phyloP scores from a whole-genome alignment of 2,797 vertebrate genomes.

The Choloepus didactylus region DNA sequence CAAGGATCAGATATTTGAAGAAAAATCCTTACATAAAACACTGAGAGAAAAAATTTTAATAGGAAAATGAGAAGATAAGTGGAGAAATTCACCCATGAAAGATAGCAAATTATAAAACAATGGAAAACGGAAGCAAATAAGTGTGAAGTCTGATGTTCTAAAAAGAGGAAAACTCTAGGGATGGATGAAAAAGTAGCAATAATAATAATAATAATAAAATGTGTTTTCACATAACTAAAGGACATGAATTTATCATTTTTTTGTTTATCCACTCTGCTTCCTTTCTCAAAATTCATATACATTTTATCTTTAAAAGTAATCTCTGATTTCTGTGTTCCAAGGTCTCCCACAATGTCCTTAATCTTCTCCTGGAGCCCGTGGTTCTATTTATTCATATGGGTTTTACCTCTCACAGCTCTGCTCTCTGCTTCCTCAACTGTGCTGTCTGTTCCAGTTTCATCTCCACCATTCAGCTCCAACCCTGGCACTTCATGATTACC shows the following conservation, averaged over 20 bases:
- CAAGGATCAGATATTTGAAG: too few species aligned
- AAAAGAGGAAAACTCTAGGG: not conserved
- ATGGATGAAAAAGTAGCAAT: not conserved
- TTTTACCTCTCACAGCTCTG: constrained; percentile 11
- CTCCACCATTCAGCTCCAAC: not conserved
- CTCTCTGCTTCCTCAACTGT: not conserved
- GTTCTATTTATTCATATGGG: not conserved
- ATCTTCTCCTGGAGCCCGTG: not conserved
- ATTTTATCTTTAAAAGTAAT: constrained; percentile 4
- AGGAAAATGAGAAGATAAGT: not conserved
- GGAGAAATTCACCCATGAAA: not conserved
- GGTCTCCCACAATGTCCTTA: not conserved
- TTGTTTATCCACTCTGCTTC: not conserved
- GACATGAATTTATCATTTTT: not conserved
- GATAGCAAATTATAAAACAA: not conserved
- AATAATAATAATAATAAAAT: not conserved
- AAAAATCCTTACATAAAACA: too few species aligned
- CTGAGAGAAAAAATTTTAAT: not conserved
- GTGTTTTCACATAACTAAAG: not conserved
- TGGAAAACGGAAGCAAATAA: not conserved
- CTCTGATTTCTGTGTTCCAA: not conserved
- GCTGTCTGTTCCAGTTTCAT: not conserved
- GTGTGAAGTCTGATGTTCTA: not conserved
- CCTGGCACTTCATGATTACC: not conserved
- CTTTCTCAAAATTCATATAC: not conserved